Base-by-base conservation (phyloP, 2,797 vertebrate genomes). In the Squalus acanthias region DNA sequence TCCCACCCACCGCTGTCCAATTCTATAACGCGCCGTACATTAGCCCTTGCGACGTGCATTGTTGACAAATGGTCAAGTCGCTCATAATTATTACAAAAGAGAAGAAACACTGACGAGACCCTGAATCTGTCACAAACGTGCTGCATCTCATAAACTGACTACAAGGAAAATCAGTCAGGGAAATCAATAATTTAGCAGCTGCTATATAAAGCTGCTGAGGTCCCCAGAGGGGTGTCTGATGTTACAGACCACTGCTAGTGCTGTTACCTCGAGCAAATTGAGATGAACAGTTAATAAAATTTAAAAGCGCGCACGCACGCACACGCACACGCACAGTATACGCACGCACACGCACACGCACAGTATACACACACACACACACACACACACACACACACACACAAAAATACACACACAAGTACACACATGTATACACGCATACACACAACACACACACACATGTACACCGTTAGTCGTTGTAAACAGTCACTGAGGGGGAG, bases 161-260 rank as follows among this genome's bases (percentile, higher is more conserved):
- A 17, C 33, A 65, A 65, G 89, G 65, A 65, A 91, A 63, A 67
- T 67, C 89, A 92, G 89, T 22, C 57, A 17, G 29, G 89, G 53
- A 92, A 92, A 33, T 39, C 33, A 92, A 92, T 92, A 92, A 67
- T 39, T 63, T 67, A 92, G 29, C 89, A 65, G 82, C 33, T 92
- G 57, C 89, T 92, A 65, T 65, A 63, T 65, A 92, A 92, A 92
- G 89, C 60, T 2, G 29, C 89, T 92, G 89, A 92, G 10, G 60
- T 92, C 89, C 89, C 89, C 29, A 63, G 89, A 15, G 57, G 15
- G 60, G 60, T n/a, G 29, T 63, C 29, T 65, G 89, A 65, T 63
- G 57, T 92, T 92, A n/a, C 89, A 92, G 89, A 65, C 33, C 89
- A 92, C 60, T 92, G 60, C 13, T 17, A n/a, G 60, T 63, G 89